Base-by-base conservation (phyloP, 2,888 invertebrate species). In the Zele albiditarsus region DNA sequence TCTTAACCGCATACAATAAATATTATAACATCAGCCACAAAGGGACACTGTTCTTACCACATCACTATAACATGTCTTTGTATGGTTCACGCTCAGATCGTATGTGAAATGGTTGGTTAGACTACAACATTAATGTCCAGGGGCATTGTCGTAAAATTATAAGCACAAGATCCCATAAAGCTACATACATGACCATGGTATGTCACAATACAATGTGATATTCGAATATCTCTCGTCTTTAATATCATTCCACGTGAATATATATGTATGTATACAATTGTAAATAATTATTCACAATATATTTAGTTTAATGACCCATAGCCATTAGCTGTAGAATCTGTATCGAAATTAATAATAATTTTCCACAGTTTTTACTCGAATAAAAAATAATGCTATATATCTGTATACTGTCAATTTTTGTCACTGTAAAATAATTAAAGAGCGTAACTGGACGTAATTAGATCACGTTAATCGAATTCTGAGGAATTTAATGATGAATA, bases 251-350 rank as follows among this genome's bases (percentile, higher is more conserved):
- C 80, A 81, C 80, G 79, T 23, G 8, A 23, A 20, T 53, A 6
- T 20, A n/a, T 20, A 23, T 8, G 5, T 2, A 53, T n/a, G n/a
- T n/a, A n/a, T n/a, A n/a, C n/a, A 23, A 2, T 2, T n/a, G 20
- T 20, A n/a, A n/a, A 3, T 20, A 20, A 53, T 53, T 53, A 79
- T 76, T 78, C 81, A 75, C 80, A 77, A 81, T 83, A 84, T 86
- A 87, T 86, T 86, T 87, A 84, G 84, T 87, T 86, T 86, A 84
- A 83, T 85, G 86, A 84, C 82, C 86, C 84, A 82, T 81, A 81
- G 80, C 74, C 74, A 77, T 75, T 25, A 57, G 31, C 33, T 53
- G 25, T n/a, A 60, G 63, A 57, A 62, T 49, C 70, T 14, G 16
- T 73, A 33, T 28, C n/a, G 31, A 73, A 14, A 28, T 31, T 38